Evolutionary conservation across 2,113 vertebrate species (phyloP), one percentile per base, ranked within the genome.

Genomic region (Nerophis ophidion): DNA sequence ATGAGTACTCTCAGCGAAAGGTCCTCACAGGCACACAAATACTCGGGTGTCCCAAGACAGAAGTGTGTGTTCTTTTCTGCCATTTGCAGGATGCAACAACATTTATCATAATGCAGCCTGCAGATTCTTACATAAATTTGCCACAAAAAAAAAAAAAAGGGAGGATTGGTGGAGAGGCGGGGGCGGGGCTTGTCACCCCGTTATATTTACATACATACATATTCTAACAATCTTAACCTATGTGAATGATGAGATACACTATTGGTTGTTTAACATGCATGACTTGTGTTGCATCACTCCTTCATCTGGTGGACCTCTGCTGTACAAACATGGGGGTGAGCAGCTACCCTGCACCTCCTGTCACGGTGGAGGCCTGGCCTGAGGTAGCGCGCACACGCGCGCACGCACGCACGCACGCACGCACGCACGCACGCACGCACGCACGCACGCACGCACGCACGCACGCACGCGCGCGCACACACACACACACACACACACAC

Each of bases 131-230:
- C 78, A 80, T 73, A 63, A 67, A 86, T 81, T 66, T 74, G 77
- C 49, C 80, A 84, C 84, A 55, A 54, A 57, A 58, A 36, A 38
- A 57, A 45, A 33, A 15, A 19, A 17, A 11, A 40, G 34, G 6
- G n/a, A n/a, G 16, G 11, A 15, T 15, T 38, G 19, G 13, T 38
- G 52, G 7, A 85, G 70, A 42, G 19, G 51, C 48, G 49, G 57
- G n/a, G 46, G 9, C 48, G 26, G 26, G 26, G 26, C 26, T 26
- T 26, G 26, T 60, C 68, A 79, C 74, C 52, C 2, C 13, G 13
- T 75, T 67, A 16, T 86, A 88, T 87, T 83, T 88, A 88, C 86
- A 88, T 87, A 86, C 83, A 81, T 81, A 88, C 81, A 84, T 77
- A 77, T 77, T 64, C 80, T 81, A 85, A 83, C 79, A 80, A 82